phyloP scores from a whole-genome alignment of 2,113 vertebrate species.

The Microcebus tavaratra region DNA sequence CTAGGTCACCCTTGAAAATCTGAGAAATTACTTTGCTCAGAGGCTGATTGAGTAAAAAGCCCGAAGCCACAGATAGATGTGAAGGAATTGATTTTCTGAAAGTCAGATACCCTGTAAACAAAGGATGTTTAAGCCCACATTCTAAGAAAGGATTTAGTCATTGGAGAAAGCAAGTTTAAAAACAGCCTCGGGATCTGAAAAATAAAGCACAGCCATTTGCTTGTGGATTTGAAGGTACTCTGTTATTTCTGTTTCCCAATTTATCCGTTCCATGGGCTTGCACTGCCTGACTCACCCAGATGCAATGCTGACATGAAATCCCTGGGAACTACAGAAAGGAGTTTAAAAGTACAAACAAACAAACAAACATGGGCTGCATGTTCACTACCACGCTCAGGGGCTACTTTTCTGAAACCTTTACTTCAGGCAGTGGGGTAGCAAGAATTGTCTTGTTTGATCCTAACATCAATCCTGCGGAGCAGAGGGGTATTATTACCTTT shows the following conservation, averaged over 20 bases:
- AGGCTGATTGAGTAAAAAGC: conserved; percentile 44
- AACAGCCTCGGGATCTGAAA: background rate
- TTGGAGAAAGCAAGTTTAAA: conserved; percentile 30
- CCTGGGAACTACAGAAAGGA: background rate
- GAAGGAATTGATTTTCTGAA: conserved; percentile 63
- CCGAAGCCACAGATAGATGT: conserved; percentile 23
- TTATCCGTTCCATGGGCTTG: background rate
- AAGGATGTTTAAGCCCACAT: conserved; percentile 42
- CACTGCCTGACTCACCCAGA: background rate
- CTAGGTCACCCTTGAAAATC: conserved; percentile 42
- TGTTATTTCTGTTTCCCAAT: background rate
- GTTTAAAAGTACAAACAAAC: background rate
- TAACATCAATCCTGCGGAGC: background rate
- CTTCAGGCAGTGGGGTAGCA: background rate
- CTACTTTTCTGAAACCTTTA: background rate
- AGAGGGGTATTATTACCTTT: background rate
- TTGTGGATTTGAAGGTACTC: conserved; percentile 50
- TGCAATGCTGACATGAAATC: background rate
- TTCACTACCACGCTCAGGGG: background rate
- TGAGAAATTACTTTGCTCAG: conserved; percentile 42
- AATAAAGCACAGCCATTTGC: conserved; percentile 44
- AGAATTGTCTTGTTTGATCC: background rate
- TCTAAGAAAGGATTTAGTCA: conserved; percentile 58
- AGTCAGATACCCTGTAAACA: conserved; percentile 62
- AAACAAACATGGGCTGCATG: background rate